These are phyloP conservation scores for Crotalus tigris DNA, from an alignment of 2,113 vertebrate genomes.

Conservation along the genomic window DNA sequence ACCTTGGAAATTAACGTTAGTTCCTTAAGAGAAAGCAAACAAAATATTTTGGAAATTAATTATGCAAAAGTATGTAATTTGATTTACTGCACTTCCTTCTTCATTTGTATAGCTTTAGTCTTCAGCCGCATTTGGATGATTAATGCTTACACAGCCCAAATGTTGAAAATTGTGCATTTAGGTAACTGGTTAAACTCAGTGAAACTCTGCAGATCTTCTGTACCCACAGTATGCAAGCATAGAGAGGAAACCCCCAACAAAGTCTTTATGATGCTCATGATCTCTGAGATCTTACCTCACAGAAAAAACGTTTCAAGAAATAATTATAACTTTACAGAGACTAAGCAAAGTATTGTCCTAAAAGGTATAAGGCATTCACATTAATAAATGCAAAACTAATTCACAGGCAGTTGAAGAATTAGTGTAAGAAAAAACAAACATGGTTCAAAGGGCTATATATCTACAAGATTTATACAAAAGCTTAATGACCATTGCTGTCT, in stretches of 20 bases:
- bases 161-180: not conserved
- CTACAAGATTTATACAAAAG: constrained; percentile 56
- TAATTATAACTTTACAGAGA: constrained; percentile 55
- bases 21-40: not conserved
- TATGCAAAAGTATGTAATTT: not conserved
- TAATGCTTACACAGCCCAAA: not conserved
- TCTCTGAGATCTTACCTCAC: constrained; percentile 47
- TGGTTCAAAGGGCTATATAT: constrained; percentile 59
- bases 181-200: not conserved
- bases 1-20: not conserved
- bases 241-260: not conserved
- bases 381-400: constrained; percentile 62
- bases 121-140: not conserved
- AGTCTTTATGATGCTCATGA: not conserved
- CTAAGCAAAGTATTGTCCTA: constrained; percentile 58
- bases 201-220: constrained; percentile 19
- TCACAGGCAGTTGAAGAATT: constrained; percentile 67
- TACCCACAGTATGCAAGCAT: not conserved
- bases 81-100: not conserved
- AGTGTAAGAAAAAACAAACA: constrained; percentile 62
- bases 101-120: not conserved
- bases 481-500: constrained; percentile 22
- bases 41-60: not conserved
- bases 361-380: constrained; percentile 58
- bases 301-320: constrained; percentile 30